Evolutionary conservation across 2,797 vertebrate genomes (phyloP), one percentile per base, ranked within the genome.

Genomic region (Iguana delicatissima): DNA sequence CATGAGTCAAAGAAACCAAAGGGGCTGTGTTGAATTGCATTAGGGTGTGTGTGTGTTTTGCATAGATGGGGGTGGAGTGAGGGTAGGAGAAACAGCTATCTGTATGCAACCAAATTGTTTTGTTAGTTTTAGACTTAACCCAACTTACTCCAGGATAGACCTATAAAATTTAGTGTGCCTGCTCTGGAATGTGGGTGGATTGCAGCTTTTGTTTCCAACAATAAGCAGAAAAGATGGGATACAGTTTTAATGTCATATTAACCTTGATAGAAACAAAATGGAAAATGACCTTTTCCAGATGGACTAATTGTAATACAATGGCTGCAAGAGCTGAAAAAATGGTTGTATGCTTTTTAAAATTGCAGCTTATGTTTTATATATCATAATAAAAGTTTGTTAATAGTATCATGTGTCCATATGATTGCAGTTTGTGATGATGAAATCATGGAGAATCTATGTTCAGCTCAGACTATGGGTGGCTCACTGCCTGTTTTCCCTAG

Each of bases 201-300:
- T 46, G 26, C 52, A 74, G 38, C 57, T 13, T 87, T 87, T 73
- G 5, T 57, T 86, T 87, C 76, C 42, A 87, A 50, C 38, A 64
- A 46, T 67, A 52, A 50, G 32, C 50, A n/a, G 55, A 59, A 62
- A 59, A 3, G 8, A 29, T 46, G 42, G 55, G 35, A 67, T 14
- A 67, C 16, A 46, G 24, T 50, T 87, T 76, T 52, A 79, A 64
- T 67, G 29, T 62, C 57, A 79, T 64, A 87, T 64, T 79, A 80
- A 46, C 13, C 1, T 87, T 79, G 38, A 64, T 6, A 64, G 62
- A 69, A 85, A 79, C 14, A 18, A 77, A 57, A 46, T 89, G 29
- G 83, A 79, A 85, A 80, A 79, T 46, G 64, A 89, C 46, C 46
- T 84, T 87, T 84, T 85, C n/a, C 50, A 26, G 32, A 69, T 29